Percentiles rank a stretch among this genome's conserved stretches.
Evolutionary conservation across 2,888 invertebrate species (phyloP).

Genomic region (Dynastes hyllus): DNA sequence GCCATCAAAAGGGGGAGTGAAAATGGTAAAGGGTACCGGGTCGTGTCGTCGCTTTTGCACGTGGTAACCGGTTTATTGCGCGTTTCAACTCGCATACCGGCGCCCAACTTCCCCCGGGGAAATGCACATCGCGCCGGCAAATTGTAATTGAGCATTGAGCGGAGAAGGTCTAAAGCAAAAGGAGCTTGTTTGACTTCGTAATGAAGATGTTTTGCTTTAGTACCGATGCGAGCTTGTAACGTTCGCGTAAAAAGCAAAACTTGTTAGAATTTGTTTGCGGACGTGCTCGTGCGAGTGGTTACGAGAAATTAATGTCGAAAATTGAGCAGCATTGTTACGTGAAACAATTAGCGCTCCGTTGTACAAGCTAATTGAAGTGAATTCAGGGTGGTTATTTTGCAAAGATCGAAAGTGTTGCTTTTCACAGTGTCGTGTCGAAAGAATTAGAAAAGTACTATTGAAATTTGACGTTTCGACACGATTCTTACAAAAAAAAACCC

Average conservation of each 20-base stretch:
- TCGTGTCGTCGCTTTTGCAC: conserved; percentile 27
- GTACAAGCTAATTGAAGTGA: too few species aligned
- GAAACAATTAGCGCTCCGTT: too few species aligned
- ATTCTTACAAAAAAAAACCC: too few species aligned
- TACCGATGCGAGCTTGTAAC: neutral
- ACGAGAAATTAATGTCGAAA: neutral
- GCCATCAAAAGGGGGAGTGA: neutral
- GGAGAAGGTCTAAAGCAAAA: conserved; percentile 19
- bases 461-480: too few species aligned
- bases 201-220: conserved; percentile 23
- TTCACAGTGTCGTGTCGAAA: too few species aligned
- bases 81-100: conserved; percentile 38
- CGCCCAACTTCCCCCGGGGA: neutral
- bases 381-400: too few species aligned
- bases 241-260: neutral
- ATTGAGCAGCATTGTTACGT: too few species aligned
- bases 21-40: conserved; percentile 1
- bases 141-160: conserved; percentile 30
- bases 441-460: too few species aligned
- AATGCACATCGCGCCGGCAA: conserved; percentile 17
- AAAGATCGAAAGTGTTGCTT: too few species aligned
- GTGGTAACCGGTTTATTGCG: conserved; percentile 37
- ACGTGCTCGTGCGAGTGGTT: neutral
- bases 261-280: neutral
- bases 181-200: conserved; percentile 32